Conservation (phyloP, 2,888 invertebrate genomes). For the Auanema freiburgensis region DNA sequence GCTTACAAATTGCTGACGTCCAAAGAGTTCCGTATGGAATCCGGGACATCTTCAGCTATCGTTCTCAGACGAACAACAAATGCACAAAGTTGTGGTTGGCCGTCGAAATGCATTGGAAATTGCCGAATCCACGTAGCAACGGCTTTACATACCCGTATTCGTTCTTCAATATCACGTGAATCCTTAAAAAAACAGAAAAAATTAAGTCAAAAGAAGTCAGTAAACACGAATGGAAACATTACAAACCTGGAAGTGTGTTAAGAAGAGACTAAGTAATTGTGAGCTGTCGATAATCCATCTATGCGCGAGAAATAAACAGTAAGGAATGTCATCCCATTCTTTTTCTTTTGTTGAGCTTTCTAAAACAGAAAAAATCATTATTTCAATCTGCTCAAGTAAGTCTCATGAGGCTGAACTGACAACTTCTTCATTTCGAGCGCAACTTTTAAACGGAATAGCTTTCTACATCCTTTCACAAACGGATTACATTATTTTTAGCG, state of each 20-base stretch:
- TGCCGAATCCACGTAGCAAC: constrained; percentile 69
- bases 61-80: constrained; percentile 31
- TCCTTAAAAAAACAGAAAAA: constrained; percentile 27
- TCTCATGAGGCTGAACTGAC: too few relatives aligned
- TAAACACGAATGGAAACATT: too few relatives aligned
- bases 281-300: constrained; percentile 68
- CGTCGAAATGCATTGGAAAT: constrained; percentile 70
- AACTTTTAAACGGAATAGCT: too few relatives aligned
- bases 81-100: constrained; percentile 66
- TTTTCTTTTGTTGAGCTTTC: constrained; percentile 28
- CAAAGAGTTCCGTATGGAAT: constrained; percentile 40
- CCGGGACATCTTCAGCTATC: constrained; percentile 36
- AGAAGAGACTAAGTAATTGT: constrained; percentile 62
- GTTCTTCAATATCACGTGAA: constrained; percentile 22
- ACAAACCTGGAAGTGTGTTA: constrained; percentile 54
- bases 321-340: constrained; percentile 52
- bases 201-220: too few relatives aligned
- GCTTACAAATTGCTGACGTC: constrained; percentile 69
- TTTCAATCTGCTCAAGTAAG: not conserved
- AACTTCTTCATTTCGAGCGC: too few relatives aligned
- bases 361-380: constrained; percentile 8
- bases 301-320: constrained; percentile 67
- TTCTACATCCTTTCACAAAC: too few relatives aligned
- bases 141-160: constrained; percentile 50
- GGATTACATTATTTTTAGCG: too few relatives aligned